phyloP scores from a whole-genome alignment of 2,888 invertebrate species.

The Orthonevra nobilis region DNA sequence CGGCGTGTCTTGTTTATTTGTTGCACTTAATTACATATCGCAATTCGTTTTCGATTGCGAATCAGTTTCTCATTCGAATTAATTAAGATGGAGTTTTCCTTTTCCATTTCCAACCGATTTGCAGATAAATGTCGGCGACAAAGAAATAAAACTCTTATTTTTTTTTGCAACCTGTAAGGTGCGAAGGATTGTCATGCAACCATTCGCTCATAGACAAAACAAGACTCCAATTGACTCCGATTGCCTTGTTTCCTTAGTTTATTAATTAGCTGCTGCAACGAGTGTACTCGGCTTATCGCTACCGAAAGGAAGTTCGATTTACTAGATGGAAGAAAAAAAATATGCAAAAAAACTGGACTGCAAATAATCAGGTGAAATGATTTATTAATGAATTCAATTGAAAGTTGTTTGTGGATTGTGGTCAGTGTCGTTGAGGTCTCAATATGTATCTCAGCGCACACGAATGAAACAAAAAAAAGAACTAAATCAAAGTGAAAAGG shows the following conservation, averaged over 20 bases:
- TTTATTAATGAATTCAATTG: conserved; percentile 70
- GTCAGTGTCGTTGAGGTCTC: conserved; percentile 65
- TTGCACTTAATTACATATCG: conserved; percentile 59
- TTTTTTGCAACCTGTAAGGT: too few relatives aligned
- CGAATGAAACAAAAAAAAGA: conserved; percentile 6
- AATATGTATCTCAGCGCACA: conserved; percentile 14
- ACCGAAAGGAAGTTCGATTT: conserved; percentile 60
- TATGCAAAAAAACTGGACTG: conserved; percentile 46
- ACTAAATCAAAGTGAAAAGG: conserved; percentile 9
- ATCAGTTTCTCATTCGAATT: conserved; percentile 62
- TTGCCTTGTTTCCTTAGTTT: conserved; percentile 39
- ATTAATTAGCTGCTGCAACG: conserved; percentile 38
- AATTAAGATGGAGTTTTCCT: conserved; percentile 56
- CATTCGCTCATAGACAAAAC: neutral
- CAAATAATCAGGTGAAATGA: conserved; percentile 68
- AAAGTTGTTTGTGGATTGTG: conserved; percentile 69
- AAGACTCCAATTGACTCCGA: conserved; percentile 52
- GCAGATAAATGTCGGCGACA: conserved; percentile 22
- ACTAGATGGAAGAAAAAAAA: conserved; percentile 24
- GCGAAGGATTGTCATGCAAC: conserved; percentile 64
- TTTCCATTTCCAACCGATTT: conserved; percentile 19
- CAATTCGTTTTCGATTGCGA: conserved; percentile 60
- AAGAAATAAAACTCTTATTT: conserved; percentile 15
- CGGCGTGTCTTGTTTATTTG: conserved; percentile 15
- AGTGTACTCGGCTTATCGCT: conserved; percentile 47